A percentile compares a stretch with the other conserved stretches of the same genome.
Conservation (phyloP, 2,797 vertebrate genomes). For the Acipenser ruthenus region DNA sequence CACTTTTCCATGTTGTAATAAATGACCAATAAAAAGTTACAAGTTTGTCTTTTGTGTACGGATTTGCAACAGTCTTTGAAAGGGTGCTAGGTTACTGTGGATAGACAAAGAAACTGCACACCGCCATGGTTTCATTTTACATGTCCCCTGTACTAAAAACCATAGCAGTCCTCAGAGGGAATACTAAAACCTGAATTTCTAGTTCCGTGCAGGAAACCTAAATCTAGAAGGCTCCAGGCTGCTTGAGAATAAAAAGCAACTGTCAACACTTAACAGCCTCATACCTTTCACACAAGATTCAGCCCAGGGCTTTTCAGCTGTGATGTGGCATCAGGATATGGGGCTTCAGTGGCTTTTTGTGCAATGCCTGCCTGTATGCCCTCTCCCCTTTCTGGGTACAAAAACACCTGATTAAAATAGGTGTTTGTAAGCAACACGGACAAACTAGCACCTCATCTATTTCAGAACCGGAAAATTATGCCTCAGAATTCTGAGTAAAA, state of each 20-base stretch:
- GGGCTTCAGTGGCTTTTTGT: constrained; percentile 1
- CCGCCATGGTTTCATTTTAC: constrained; percentile 45
- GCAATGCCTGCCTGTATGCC: background rate
- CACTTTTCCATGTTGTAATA: constrained; percentile 13
- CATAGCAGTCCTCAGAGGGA: constrained; percentile 13
- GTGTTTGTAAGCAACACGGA: background rate
- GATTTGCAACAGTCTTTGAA: constrained; percentile 37
- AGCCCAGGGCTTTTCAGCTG: constrained; percentile 17
- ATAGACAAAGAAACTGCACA: constrained; percentile 43
- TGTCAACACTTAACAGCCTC: constrained; percentile 22
- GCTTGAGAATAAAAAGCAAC: constrained; percentile 17
- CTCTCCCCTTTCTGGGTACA: constrained; percentile 1
- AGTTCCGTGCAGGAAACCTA: constrained; percentile 32
- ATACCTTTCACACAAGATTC: constrained; percentile 10
- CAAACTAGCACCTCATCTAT: background rate
- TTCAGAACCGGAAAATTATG: constrained; percentile 5
- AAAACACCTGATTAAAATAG: constrained; percentile 15
- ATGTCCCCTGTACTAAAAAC: constrained; percentile 37
- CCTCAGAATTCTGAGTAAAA: too few species aligned
- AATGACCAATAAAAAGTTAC: constrained; percentile 21
- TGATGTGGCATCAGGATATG: constrained; percentile 13
- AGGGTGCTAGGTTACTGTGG: constrained; percentile 28
- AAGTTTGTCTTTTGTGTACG: constrained; percentile 37
- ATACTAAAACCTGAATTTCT: constrained; percentile 48
- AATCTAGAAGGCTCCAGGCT: constrained; percentile 15